phyloP scores from a whole-genome alignment of 2,888 invertebrate genomes.

The Leucania comma region DNA sequence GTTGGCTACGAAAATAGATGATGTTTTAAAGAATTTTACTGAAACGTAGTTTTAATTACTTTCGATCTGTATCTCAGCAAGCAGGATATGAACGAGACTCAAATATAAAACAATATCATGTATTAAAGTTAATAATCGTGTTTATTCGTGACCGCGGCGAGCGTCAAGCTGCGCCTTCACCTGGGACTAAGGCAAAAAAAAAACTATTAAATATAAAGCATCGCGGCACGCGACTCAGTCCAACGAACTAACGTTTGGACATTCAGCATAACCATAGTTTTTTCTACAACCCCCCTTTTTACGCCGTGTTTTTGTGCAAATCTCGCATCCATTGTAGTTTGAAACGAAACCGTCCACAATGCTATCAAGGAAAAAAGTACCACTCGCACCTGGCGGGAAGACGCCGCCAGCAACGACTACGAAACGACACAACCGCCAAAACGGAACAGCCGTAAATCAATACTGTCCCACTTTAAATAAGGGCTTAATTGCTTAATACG shows the following conservation, averaged over 20 bases:
- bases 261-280: slow-evolving; percentile 70
- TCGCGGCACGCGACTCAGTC: slow-evolving; percentile 84
- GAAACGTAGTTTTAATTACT: slow-evolving; percentile 30
- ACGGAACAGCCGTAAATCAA: slow-evolving; percentile 79
- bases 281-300: slow-evolving; percentile 76
- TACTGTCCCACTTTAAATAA: slow-evolving; percentile 82
- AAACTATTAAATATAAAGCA: slow-evolving; percentile 77
- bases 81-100: slow-evolving; percentile 12
- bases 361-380: slow-evolving; percentile 77
- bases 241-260: slow-evolving; percentile 73
- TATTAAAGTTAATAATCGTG: slow-evolving; percentile 9
- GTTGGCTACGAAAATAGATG: slow-evolving; percentile 50
- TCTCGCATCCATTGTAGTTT: slow-evolving; percentile 85
- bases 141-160: slow-evolving; percentile 35
- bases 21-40: slow-evolving; percentile 32
- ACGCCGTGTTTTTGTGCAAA: slow-evolving; percentile 88
- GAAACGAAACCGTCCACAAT: slow-evolving; percentile 83
- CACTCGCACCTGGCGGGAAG: slow-evolving; percentile 86
- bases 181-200: slow-evolving; percentile 70
- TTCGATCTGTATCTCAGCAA: slow-evolving; percentile 14
- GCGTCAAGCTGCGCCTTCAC: slow-evolving; percentile 69
- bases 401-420: slow-evolving; percentile 64
- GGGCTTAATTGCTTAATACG: slow-evolving; percentile 82
- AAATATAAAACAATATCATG: slow-evolving; percentile 16
- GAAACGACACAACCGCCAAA: slow-evolving; percentile 76